Percentiles rank a stretch among this genome's conserved stretches.
phyloP scores from a whole-genome alignment of 2,888 invertebrate species.

The Heliothis peltigera region DNA sequence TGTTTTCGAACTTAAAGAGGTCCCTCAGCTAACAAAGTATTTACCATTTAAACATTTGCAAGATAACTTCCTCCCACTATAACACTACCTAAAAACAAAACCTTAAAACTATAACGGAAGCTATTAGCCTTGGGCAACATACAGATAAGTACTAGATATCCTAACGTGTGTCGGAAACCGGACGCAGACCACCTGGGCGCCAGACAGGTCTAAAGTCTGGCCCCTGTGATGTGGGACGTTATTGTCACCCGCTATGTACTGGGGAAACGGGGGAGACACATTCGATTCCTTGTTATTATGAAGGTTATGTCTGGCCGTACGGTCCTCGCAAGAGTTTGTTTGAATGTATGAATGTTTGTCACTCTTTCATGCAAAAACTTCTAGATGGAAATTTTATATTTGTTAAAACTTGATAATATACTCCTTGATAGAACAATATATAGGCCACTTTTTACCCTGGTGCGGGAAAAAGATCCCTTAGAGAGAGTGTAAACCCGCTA shows the following conservation, averaged over 20 bases:
- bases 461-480: no score
- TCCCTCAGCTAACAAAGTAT: no score
- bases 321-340: no score
- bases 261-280: neutral
- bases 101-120: constrained; percentile 26
- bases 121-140: constrained; percentile 35
- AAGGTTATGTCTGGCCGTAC: neutral
- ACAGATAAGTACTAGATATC: constrained; percentile 26
- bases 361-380: no score
- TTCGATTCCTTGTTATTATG: constrained; percentile 1
- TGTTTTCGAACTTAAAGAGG: no score
- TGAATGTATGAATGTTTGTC: no score
- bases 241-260: neutral
- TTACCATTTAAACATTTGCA: neutral
- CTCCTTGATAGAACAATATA: no score
- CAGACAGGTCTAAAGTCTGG: constrained; percentile 15
- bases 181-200: constrained; percentile 24
- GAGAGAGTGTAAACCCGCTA: no score
- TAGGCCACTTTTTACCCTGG: no score
- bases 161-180: constrained; percentile 51
- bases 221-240: constrained; percentile 1
- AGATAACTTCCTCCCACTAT: neutral
- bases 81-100: neutral
- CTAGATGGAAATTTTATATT: no score
- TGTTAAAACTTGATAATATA: no score